Percentiles rank a stretch among this genome's conserved stretches.
Conservation (phyloP, 2,113 vertebrate species). For the Chaenogobius annularis region DNA sequence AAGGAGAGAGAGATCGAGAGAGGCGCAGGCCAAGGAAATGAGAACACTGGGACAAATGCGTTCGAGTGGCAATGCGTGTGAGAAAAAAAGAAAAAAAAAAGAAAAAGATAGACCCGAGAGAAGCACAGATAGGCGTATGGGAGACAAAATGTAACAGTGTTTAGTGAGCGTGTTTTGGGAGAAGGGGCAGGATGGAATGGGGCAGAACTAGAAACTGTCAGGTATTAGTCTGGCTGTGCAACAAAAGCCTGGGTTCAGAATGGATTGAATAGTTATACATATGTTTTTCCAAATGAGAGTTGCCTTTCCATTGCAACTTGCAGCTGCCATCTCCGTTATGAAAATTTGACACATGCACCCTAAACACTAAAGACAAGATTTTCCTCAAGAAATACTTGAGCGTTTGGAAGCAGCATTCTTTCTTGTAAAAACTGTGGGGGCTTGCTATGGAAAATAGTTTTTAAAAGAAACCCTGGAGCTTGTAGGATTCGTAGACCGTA, state of each 20-base stretch:
- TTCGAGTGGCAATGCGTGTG: constrained; percentile 21
- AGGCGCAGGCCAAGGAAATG: constrained; percentile 51
- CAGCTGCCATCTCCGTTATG: constrained; percentile 2
- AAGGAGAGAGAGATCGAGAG: not conserved
- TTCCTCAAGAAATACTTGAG: not conserved
- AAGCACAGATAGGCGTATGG: constrained; percentile 18
- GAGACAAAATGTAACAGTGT: constrained; percentile 11
- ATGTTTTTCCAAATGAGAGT: not conserved
- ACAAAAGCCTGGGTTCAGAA: constrained; percentile 9
- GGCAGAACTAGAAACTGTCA: constrained; percentile 1
- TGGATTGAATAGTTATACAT: not conserved
- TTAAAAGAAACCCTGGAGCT: not conserved
- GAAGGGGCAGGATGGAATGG: not conserved
- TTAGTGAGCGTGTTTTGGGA: constrained; percentile 11
- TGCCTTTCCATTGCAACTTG: not conserved
- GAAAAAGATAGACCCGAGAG: constrained; percentile 19
- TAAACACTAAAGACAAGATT: not conserved
- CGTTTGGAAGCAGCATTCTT: not conserved
- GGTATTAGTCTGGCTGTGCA: not conserved
- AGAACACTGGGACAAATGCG: constrained; percentile 33
- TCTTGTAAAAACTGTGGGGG: not conserved
- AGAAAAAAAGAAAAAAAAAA: not conserved
- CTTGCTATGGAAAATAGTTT: not conserved
- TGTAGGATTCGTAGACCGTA: not conserved
- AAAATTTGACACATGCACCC: constrained; percentile 5